Percentiles rank a stretch among this genome's conserved stretches.
These are phyloP conservation scores for Leptodactylus fuscus DNA, from an alignment of 2,113 vertebrate species.

Conservation along the genomic window DNA sequence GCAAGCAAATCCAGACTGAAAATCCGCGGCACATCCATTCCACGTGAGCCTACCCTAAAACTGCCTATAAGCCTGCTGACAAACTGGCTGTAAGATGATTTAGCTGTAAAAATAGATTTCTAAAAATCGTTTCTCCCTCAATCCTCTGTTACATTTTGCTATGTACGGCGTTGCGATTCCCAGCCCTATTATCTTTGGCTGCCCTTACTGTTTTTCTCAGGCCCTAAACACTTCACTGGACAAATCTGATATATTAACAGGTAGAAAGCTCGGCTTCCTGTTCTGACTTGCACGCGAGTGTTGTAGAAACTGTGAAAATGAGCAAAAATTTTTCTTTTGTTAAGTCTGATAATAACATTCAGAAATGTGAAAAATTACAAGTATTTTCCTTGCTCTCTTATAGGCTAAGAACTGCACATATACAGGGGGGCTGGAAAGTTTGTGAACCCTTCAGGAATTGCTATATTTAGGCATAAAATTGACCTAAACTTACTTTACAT, in stretches of 20 bases:
- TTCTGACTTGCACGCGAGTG: not conserved
- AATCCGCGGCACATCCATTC: too few species aligned
- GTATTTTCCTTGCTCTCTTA: not conserved
- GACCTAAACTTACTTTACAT: too few species aligned
- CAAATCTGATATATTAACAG: constrained; percentile 10
- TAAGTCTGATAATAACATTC: not conserved
- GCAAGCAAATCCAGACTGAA: too few species aligned
- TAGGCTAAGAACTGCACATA: not conserved
- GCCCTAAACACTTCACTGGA: not conserved
- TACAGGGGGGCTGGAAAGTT: too few species aligned
- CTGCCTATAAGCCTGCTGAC: too few species aligned
- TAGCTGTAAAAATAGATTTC: not conserved
- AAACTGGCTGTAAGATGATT: not conserved
- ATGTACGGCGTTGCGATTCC: too few species aligned
- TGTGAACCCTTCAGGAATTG: too few species aligned
- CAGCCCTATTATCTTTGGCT: constrained; percentile 29
- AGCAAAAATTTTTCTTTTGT: not conserved
- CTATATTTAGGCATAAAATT: too few species aligned
- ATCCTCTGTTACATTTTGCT: not conserved
- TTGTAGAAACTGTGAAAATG: not conserved
- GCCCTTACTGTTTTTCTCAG: constrained; percentile 10
- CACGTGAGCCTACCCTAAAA: too few species aligned
- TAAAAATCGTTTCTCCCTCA: not conserved
- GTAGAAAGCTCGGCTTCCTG: constrained; percentile 31
- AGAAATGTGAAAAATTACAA: constrained; percentile 4